Conservation (phyloP, 1,140 invertebrate species). For the Drosophila pseudoananassae region DNA sequence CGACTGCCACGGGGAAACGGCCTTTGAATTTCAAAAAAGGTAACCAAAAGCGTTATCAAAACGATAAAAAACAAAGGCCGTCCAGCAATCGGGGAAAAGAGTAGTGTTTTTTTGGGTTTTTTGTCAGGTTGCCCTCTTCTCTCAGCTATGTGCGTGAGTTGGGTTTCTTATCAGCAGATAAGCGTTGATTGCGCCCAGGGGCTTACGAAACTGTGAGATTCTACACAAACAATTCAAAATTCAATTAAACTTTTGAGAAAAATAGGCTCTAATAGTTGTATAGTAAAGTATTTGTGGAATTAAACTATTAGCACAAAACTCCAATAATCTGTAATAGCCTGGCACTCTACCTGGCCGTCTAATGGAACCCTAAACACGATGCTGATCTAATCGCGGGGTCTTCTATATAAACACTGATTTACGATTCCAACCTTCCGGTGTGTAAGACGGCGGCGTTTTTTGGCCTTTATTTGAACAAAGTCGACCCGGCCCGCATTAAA, state of each 20-base stretch:
- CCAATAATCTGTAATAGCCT: neutral
- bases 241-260: too few relatives aligned
- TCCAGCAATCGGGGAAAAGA: neutral
- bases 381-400: constrained; percentile 41
- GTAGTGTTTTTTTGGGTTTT: constrained; percentile 8
- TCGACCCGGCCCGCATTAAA: constrained; percentile 49
- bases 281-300: neutral
- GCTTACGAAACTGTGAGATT: constrained; percentile 32
- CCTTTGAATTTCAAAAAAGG: constrained; percentile 29
- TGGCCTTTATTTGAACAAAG: constrained; percentile 58
- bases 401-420: constrained; percentile 29
- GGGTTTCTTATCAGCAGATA: constrained; percentile 67
- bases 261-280: neutral
- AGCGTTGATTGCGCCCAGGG: constrained; percentile 58
- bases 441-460: constrained; percentile 54
- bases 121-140: constrained; percentile 15
- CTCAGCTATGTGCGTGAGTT: constrained; percentile 36
- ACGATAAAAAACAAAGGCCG: constrained; percentile 11
- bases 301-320: neutral
- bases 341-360: neutral
- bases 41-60: constrained; percentile 46
- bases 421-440: constrained; percentile 39
- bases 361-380: constrained; percentile 34
- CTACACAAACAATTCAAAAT: too few relatives aligned
- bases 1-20: constrained; percentile 13